Base-by-base conservation (phyloP, 2,888 invertebrate genomes). In the Cyrtodaria siliqua region DNA sequence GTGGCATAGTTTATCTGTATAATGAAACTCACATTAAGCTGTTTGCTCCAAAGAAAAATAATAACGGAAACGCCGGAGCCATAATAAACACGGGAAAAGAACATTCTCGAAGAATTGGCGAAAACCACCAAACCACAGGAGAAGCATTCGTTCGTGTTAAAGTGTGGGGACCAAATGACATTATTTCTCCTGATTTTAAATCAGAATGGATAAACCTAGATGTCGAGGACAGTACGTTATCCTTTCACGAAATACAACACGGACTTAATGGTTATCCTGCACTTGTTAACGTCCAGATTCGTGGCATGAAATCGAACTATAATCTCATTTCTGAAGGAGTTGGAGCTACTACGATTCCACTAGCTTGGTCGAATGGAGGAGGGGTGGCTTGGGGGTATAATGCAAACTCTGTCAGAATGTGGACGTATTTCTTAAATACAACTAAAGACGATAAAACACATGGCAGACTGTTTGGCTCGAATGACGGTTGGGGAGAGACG, bases 291-390 rank as follows among this genome's bases (percentile, higher is more conserved):
- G 66, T 73, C 26, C 73, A 73, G 27, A 27, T 73, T 20, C 33
- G 47, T 8, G 44, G 55, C 23, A 20, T 9, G 12, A 6, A 26
- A n/a, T 26, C 61, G 0, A 18, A 26, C n/a, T 12, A 9, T 27
- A n/a, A n/a, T n/a, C 14, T 63, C 1, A 66, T 73, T 18, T 73
- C 73, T 16, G 73, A 73, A 12, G 66, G 73, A 18, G 26, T 67
- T 2, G 66, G 73, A 3, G 23, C 68, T 1, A 33, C 61, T 9
- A 24, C 50, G 12, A 8, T 14, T 8, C 3, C 9, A 0, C 1
- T 12, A 9, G 20, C 40, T 8, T 61, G 29, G 9, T n/a, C n/a
- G n/a, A n/a, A n/a, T n/a, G n/a, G n/a, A n/a, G 77, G 77, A 1
- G 77, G 77, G 0, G 60, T 64, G 9, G 47, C 64, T 2, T 64